A percentile compares a stretch with the other conserved stretches of the same genome.
These are phyloP conservation scores for Regulus satrapa DNA, from an alignment of 2,113 vertebrate species.

Conservation along the genomic window DNA sequence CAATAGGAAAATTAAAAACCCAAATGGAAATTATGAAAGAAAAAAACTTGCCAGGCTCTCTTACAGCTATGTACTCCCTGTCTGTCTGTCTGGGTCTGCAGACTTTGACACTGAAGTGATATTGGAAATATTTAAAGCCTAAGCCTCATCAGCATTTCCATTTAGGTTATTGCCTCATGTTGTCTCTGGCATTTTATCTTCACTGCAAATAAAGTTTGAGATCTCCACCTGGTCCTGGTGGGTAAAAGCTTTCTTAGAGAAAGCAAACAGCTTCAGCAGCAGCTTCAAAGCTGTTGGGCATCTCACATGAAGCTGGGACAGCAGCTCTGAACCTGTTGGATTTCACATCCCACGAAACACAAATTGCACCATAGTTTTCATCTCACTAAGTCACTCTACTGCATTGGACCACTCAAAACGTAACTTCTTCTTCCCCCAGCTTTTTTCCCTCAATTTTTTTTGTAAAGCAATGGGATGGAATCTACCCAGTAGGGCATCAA, in stretches of 20 bases:
- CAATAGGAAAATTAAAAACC: background rate
- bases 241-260: background rate
- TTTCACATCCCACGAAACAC: background rate
- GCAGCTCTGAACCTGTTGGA: background rate
- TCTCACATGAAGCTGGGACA: background rate
- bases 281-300: background rate
- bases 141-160: background rate
- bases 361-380: background rate
- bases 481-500: background rate
- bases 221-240: conserved; percentile 6
- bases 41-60: background rate
- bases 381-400: background rate
- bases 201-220: background rate
- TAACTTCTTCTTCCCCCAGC: background rate
- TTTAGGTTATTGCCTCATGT: background rate
- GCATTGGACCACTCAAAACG: background rate
- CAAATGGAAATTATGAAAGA: background rate
- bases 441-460: background rate
- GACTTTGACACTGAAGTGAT: background rate
- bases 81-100: background rate
- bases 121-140: background rate
- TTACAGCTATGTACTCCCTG: background rate
- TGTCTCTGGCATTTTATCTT: background rate
- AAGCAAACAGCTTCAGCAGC: background rate
- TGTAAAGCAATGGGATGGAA: background rate